These are phyloP conservation scores for Osmoderma eremita DNA, from an alignment of 2,888 invertebrate species.

Conservation along the genomic window DNA sequence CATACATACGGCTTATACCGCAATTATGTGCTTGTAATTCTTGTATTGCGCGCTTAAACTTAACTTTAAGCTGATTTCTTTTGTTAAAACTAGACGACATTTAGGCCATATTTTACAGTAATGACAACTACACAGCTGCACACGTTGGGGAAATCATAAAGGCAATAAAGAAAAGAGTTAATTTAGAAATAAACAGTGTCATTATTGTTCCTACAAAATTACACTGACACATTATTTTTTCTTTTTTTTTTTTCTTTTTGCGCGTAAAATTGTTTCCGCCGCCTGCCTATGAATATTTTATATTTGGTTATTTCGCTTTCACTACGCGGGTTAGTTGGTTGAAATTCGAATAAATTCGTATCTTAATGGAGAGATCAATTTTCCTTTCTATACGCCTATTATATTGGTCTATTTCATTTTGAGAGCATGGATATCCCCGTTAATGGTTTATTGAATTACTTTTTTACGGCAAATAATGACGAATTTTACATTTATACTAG, in stretches of 20 bases:
- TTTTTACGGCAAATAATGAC: background rate
- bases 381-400: conserved; percentile 16
- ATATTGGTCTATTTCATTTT: conserved; percentile 31
- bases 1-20: conserved; percentile 12
- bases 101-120: conserved; percentile 2
- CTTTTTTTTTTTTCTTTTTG: background rate
- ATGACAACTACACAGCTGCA: background rate
- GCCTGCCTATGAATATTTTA: conserved; percentile 9
- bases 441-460: conserved; percentile 11
- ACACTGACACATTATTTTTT: conserved; percentile 4
- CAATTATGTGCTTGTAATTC: background rate
- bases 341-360: conserved; percentile 1
- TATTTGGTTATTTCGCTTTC: conserved; percentile 15
- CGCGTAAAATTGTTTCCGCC: background rate
- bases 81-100: conserved; percentile 15
- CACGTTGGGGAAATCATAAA: background rate
- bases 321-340: conserved; percentile 6
- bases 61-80: background rate
- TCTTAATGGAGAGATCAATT: conserved; percentile 11
- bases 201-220: conserved; percentile 3
- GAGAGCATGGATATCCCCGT: conserved; percentile 1
- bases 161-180: background rate
- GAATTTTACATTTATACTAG: background rate
- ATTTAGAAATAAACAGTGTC: background rate
- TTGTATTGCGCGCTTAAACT: too few relatives aligned